A percentile compares a stretch with the other conserved stretches of the same genome.
phyloP scores from a whole-genome alignment of 2,888 invertebrate genomes.

The Hydrotaea diabolus region DNA sequence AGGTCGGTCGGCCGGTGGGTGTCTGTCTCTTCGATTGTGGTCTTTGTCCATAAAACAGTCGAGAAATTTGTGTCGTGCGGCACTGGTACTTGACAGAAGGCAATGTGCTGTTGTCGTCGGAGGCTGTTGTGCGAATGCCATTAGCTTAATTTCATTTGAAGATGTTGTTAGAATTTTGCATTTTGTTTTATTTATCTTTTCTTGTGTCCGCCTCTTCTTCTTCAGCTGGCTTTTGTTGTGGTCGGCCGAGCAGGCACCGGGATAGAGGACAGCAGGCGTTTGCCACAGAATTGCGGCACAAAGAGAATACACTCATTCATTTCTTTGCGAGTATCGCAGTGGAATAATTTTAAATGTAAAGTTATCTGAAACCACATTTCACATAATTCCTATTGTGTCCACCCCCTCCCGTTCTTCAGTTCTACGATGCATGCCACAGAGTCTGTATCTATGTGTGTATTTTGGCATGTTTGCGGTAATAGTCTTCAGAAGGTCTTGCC shows the following conservation, averaged over 20 bases:
- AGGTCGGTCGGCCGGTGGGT: too few relatives aligned
- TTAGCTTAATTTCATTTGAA: conserved; percentile 65
- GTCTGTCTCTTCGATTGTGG: conserved; percentile 13
- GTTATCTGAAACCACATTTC: conserved; percentile 56
- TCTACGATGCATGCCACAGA: conserved; percentile 11
- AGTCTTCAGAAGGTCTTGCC: background rate
- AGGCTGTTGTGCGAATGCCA: conserved; percentile 46
- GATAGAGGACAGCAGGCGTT: background rate
- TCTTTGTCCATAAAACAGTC: conserved; percentile 2
- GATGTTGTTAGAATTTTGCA: conserved; percentile 49
- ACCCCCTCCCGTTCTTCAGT: background rate
- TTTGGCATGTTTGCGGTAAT: background rate
- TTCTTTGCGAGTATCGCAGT: conserved; percentile 8
- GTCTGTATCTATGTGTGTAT: background rate
- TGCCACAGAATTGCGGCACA: conserved; percentile 25
- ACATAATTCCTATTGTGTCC: conserved; percentile 16
- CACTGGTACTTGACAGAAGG: conserved; percentile 6
- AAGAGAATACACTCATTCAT: conserved; percentile 50
- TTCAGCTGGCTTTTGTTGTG: background rate
- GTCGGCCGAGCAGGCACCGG: background rate
- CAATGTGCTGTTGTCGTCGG: background rate
- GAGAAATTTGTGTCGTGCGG: conserved; percentile 3
- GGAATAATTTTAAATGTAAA: conserved; percentile 58
- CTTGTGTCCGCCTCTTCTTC: conserved; percentile 29
- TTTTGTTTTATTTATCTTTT: conserved; percentile 35